Base-by-base conservation (phyloP, 2,113 vertebrate genomes). In the Neogale vison region DNA sequence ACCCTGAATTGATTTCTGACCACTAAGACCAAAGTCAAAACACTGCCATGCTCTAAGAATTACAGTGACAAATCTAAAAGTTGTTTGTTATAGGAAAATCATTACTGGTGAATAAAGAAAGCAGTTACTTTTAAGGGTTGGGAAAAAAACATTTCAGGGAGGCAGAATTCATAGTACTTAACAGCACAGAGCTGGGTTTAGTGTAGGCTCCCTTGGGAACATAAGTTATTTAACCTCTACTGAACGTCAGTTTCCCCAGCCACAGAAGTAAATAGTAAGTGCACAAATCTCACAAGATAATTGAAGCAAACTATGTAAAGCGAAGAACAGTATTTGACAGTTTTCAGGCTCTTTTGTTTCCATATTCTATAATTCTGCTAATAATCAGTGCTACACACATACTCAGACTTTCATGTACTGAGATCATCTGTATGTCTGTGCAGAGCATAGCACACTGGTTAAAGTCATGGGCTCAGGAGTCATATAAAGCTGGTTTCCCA, bases 21-120 rank as follows among this genome's bases (percentile, higher is more conserved):
- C 97, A 98, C 87, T 97, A 96, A 98, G 82, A 97, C 45, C 76
- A 97, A 95, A 98, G 81, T 97, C 97, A 98, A 97, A 98, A 95
- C 59, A 95, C 92, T 97, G 96, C 96, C 96, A 97, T 85, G 94
- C 96, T 72, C 0, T n/a, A 13, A 97, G 93, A 98, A 96, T 36
- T 91, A 55, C 83, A 98, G 91, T 96, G 88, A 97, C 95, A 98
- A 98, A 82, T 92, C 95, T 97, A 98, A 98, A 98, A 97, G 95
- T 96, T 97, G 92, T 87, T 97, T 93, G 76, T 97, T 94, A 76
- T 0, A 69, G 61, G 85, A 88, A 91, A 88, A 89, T 69, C 80
- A 82, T 77, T 89, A 61, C 17, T 82, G 50, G 55, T 61, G 65
- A 89, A 97, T 95, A 98, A 97, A 97, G 97, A 95, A 90, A 97